phyloP scores from a whole-genome alignment of 2,888 invertebrate genomes.

The Spodoptera littoralis region DNA sequence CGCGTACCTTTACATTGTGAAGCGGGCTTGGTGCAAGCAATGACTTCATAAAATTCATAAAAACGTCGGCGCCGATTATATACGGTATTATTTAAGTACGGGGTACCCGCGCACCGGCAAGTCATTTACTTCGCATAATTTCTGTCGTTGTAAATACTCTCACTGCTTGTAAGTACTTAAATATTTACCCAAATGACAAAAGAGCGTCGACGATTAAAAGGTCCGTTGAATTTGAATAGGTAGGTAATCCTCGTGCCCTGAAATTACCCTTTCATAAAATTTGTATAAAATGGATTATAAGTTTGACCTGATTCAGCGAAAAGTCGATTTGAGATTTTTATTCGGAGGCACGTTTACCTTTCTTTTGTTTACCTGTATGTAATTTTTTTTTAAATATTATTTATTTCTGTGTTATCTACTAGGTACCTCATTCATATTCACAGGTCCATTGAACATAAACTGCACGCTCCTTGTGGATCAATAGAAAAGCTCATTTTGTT shows the following conservation, averaged over 20 bases:
- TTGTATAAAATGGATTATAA: conserved; percentile 25
- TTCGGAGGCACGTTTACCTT: conserved; percentile 4
- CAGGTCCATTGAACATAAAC: conserved; percentile 72
- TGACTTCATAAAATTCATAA: conserved; percentile 48
- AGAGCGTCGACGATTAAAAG: conserved; percentile 45
- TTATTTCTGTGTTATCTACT: conserved; percentile 30
- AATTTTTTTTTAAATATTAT: conserved; percentile 26
- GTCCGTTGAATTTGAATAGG: conserved; percentile 48
- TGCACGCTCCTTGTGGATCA: conserved; percentile 75
- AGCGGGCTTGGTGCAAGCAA: conserved; percentile 38
- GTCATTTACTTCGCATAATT: conserved; percentile 46
- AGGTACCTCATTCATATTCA: conserved; percentile 66
- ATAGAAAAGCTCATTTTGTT: conserved; percentile 83
- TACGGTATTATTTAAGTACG: conserved; percentile 41
- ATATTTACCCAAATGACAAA: conserved; percentile 47
- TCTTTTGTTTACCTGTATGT: not conserved
- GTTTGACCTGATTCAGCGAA: conserved; percentile 21
- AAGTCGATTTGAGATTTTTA: conserved; percentile 23
- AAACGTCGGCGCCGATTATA: conserved; percentile 40
- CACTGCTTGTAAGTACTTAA: conserved; percentile 35
- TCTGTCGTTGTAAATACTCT: conserved; percentile 41
- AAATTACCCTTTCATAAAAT: conserved; percentile 42
- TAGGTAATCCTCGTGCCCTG: conserved; percentile 31
- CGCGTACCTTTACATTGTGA: conserved; percentile 33
- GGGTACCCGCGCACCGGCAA: conserved; percentile 24